Percentiles rank a stretch among this genome's conserved stretches.
Conservation (phyloP, 2,113 vertebrate species). For the Tretioscincus oriximinensis region DNA sequence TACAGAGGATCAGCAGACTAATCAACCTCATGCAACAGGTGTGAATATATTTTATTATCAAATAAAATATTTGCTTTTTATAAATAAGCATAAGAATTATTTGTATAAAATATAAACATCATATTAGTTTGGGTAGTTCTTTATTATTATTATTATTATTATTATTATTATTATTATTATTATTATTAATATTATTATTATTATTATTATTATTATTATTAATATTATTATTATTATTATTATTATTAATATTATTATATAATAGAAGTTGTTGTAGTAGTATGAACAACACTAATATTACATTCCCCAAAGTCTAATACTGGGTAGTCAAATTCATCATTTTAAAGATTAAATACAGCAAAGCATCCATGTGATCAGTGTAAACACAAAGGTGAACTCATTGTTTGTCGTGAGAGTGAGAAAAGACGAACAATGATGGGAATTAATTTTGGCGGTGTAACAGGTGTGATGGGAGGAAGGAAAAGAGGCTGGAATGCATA, state of each 20-base stretch:
- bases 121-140: not conserved
- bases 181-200: not conserved
- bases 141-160: not conserved
- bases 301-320: no score
- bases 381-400: no score
- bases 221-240: no score
- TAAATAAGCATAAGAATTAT: not conserved
- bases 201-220: not conserved
- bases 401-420: no score
- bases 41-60: slow-evolving; percentile 4
- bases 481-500: no score
- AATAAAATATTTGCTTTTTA: not conserved
- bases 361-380: no score
- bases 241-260: no score
- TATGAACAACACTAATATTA: not conserved
- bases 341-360: no score
- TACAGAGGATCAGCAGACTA: slow-evolving; percentile 24
- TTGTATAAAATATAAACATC: not conserved
- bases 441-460: not conserved
- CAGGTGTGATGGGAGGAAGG: no score
- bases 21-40: slow-evolving; percentile 57
- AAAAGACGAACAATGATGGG: not conserved
- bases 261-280: no score
- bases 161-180: not conserved
- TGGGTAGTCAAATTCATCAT: no score